Evolutionary conservation across 2,888 invertebrate species (phyloP).

Genomic region (Limnephilus lunatus): DNA sequence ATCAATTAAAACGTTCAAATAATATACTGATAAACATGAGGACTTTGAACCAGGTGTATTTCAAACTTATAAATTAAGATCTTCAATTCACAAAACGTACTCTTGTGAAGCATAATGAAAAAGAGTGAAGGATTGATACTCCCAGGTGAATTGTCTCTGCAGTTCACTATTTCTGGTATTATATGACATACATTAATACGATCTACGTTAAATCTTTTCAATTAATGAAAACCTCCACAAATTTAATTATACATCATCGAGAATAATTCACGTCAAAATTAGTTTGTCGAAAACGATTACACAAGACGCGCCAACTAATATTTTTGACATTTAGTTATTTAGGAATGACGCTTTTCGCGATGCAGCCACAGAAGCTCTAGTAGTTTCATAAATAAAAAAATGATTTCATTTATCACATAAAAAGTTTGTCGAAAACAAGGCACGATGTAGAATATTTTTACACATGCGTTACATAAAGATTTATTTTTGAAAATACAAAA

Average conservation of each 20-base stretch:
- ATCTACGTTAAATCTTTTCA: not conserved
- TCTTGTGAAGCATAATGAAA: not conserved
- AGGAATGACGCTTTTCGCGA: not conserved
- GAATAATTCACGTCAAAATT: not conserved
- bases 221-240: not conserved
- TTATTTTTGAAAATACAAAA: not conserved
- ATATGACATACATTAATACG: not conserved
- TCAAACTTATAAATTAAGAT: not conserved
- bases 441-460: constrained; percentile 10
- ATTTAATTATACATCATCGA: not conserved
- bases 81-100: not conserved
- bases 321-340: constrained; percentile 4
- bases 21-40: not conserved
- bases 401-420: not conserved
- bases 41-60: constrained; percentile 9
- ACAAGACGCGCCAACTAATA: not conserved
- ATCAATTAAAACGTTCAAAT: constrained; percentile 16
- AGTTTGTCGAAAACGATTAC: constrained; percentile 9
- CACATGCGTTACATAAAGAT: constrained; percentile 20
- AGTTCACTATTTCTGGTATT: not conserved
- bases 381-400: not conserved
- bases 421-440: not conserved
- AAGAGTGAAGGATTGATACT: not conserved
- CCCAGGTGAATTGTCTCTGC: not conserved
- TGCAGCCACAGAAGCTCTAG: not conserved